Evolutionary conservation across 2,113 vertebrate genomes (phyloP), one percentile per base, ranked within the genome.

Genomic region (Nasalis larvatus): DNA sequence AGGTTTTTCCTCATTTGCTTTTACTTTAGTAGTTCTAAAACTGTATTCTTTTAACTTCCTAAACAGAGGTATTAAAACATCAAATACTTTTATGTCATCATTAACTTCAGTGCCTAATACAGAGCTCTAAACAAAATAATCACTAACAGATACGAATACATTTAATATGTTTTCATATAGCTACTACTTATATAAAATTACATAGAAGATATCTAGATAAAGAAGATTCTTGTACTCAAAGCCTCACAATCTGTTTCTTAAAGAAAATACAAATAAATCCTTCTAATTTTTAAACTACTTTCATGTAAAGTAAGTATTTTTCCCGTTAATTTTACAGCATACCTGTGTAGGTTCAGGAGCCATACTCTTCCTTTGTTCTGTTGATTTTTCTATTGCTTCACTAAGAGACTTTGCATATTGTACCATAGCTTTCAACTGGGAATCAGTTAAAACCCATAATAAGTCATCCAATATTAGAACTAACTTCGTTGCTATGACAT

Each of bases 371-470:
- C 99, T 99, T 98, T 99, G 99, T 95, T 99, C 99, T 20, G 99
- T 99, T 37, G 99, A 99, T 97, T 99, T 99, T 98, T 99, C 99
- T 99, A 99, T 99, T 95, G 99, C 99, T 99, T 99, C 99, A 91
- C 99, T 99, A 76, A 99, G 99, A 96, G 99, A 99, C 98, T 99
- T 99, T 94, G 99, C 99, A 92, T 99, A 99, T 77, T 99, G 99
- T 86, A 99, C 99, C 99, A 99, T 99, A 94, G 99, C 99, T 98
- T 99, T 99, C 96, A 99, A 98, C 97, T 99, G 99, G 18, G 99
- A 99, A 99, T 99, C 99, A 0, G 99, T 99, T 98, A 99, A 99
- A 97, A 99, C 99, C 99, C 99, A 99, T 14, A 99, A 98, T 97
- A 99, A 99, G 98, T 99, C 99, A 97, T 99, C 99, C 98, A 99